A percentile compares a stretch with the other conserved stretches of the same genome.
Conservation (phyloP, 2,113 vertebrate genomes). For the Columba janthina region DNA sequence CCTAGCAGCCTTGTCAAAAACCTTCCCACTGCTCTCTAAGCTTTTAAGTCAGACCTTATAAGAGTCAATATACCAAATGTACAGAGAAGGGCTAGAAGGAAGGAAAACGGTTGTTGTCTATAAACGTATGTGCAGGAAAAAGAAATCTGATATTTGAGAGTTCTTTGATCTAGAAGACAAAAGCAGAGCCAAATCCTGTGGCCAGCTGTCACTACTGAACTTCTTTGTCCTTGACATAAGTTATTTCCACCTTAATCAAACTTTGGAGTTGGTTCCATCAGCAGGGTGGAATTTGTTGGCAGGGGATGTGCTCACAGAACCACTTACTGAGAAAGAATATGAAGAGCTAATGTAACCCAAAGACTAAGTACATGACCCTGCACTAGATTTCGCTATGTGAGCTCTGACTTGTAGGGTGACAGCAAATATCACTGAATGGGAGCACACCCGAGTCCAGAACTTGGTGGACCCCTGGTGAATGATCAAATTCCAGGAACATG, state of each 20-base stretch:
- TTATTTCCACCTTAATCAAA: not conserved
- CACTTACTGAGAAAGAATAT: not conserved
- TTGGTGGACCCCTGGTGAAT: not conserved
- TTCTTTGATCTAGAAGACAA: not conserved
- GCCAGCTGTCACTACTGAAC: not conserved
- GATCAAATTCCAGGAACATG: not conserved
- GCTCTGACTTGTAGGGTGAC: not conserved
- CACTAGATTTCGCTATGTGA: not conserved
- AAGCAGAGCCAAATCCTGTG: not conserved
- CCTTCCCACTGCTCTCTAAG: accelerated
- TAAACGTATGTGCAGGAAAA: not conserved
- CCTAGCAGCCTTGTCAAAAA: not conserved
- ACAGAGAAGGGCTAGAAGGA: not conserved
- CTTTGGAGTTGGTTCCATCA: not conserved
- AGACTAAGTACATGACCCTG: not conserved
- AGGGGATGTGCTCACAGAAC: not conserved
- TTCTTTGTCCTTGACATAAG: not conserved
- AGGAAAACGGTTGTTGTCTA: not conserved
- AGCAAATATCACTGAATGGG: not conserved
- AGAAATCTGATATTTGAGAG: not conserved
- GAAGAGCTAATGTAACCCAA: not conserved
- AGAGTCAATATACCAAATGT: not conserved
- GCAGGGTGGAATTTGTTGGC: not conserved
- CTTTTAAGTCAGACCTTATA: not conserved
- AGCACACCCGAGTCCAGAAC: not conserved